A percentile compares a stretch with the other conserved stretches of the same genome.
phyloP scores from a whole-genome alignment of 2,113 vertebrate species.

The Colossoma macropomum region DNA sequence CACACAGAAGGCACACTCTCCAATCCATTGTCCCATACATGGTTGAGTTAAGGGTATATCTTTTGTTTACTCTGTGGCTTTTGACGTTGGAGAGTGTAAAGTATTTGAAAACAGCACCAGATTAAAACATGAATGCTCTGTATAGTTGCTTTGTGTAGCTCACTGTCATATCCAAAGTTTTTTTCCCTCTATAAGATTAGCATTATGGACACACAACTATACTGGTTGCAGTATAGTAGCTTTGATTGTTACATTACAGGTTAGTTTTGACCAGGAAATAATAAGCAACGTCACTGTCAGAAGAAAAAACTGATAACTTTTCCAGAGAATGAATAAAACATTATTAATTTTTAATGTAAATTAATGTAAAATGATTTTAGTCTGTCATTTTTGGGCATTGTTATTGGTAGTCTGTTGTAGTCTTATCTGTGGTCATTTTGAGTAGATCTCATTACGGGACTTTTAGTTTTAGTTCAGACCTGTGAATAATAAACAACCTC shows the following conservation, averaged over 20 bases:
- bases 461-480: no score
- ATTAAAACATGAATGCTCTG: background rate
- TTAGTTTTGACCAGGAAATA: background rate
- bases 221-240: background rate
- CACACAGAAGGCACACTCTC: constrained; percentile 30
- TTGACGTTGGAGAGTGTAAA: constrained; percentile 33
- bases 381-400: no score
- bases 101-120: background rate
- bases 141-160: background rate
- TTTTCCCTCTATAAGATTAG: no score
- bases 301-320: no score
- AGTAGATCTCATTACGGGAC: no score
- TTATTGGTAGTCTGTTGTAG: no score
- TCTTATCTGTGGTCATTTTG: no score
- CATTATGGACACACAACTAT: no score
- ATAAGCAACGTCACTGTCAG: background rate
- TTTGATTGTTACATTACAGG: background rate
- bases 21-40: constrained; percentile 11
- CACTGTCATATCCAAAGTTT: background rate
- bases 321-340: no score
- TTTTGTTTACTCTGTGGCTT: constrained; percentile 37
- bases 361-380: no score
- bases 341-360: no score
- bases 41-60: constrained; percentile 35
- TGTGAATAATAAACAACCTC: no score